Evolutionary conservation across 2,888 invertebrate genomes (phyloP).

Genomic region (Byasa hedistus): DNA sequence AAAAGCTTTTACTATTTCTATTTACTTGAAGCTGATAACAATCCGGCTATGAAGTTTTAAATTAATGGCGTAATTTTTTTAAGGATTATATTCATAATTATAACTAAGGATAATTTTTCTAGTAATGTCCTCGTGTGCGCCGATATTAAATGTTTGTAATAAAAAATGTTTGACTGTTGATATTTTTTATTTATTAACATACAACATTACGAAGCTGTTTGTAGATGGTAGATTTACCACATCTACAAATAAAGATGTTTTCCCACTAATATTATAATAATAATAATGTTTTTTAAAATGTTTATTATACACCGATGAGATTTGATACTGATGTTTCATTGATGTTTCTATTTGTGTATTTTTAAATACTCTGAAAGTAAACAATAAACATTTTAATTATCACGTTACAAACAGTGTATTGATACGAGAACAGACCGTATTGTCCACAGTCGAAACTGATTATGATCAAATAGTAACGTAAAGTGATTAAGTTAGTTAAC

Average conservation of each 20-base stretch:
- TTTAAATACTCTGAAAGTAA: not conserved
- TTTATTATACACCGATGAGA: not conserved
- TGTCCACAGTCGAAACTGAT: not conserved
- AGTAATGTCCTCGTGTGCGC: constrained; percentile 8
- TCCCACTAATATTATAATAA: not conserved
- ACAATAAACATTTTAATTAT: constrained; percentile 8
- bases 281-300: not conserved
- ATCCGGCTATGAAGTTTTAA: too few relatives aligned
- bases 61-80: too few relatives aligned
- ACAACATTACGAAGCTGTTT: too few relatives aligned
- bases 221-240: not conserved
- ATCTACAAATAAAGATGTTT: not conserved
- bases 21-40: too few relatives aligned
- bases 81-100: too few relatives aligned
- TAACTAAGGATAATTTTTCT: too few relatives aligned
- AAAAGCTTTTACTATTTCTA: too few relatives aligned
- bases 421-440: not conserved
- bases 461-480: not conserved
- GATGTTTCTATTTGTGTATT: constrained; percentile 10
- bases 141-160: constrained; percentile 1
- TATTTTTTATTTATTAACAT: not conserved
- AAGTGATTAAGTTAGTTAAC: not conserved
- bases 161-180: constrained; percentile 20
- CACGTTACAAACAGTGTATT: not conserved
- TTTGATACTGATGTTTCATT: not conserved